A percentile compares a stretch with the other conserved stretches of the same genome.
phyloP scores from a whole-genome alignment of 2,113 vertebrate species.

The Trematocara variabile region DNA sequence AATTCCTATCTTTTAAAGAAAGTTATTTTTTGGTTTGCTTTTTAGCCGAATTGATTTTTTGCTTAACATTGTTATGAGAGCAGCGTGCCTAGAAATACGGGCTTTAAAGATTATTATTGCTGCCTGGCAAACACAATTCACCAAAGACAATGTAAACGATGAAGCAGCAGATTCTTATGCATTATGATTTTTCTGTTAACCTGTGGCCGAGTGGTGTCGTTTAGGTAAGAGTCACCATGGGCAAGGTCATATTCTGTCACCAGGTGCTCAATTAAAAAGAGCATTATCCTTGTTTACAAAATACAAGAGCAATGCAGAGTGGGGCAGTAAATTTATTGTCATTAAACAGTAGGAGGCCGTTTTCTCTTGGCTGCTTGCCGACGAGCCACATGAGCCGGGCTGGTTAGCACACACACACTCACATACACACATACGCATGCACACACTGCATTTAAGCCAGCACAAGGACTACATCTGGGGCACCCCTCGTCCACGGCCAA shows the following conservation, averaged over 20 bases:
- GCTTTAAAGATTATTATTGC: neutral
- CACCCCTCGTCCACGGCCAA: slow-evolving; percentile 49
- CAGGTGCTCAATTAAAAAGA: slow-evolving; percentile 92
- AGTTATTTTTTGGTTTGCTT: neutral
- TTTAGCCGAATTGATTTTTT: neutral
- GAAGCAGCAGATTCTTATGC: neutral
- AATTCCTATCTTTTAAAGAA: neutral
- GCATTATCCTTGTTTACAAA: slow-evolving; percentile 97
- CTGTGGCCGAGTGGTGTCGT: neutral
- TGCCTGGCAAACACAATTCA: neutral
- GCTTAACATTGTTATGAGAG: neutral
- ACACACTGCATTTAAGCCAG: slow-evolving; percentile 22
- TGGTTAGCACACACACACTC: slow-evolving; percentile 58
- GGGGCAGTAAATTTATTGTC: slow-evolving; percentile 91
- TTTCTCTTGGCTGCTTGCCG: slow-evolving; percentile 83
- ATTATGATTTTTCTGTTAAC: neutral
- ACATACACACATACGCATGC: neutral
- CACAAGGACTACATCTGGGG: slow-evolving; percentile 54
- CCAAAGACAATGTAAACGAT: neutral
- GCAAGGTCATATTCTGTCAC: slow-evolving; percentile 85
- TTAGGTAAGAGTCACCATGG: slow-evolving; percentile 57
- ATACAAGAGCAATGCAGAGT: slow-evolving; percentile 86
- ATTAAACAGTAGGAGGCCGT: slow-evolving; percentile 89
- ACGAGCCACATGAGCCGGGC: slow-evolving; percentile 60
- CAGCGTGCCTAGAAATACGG: neutral